phyloP scores from a whole-genome alignment of 2,888 invertebrate species.

The Erannis defoliaria region DNA sequence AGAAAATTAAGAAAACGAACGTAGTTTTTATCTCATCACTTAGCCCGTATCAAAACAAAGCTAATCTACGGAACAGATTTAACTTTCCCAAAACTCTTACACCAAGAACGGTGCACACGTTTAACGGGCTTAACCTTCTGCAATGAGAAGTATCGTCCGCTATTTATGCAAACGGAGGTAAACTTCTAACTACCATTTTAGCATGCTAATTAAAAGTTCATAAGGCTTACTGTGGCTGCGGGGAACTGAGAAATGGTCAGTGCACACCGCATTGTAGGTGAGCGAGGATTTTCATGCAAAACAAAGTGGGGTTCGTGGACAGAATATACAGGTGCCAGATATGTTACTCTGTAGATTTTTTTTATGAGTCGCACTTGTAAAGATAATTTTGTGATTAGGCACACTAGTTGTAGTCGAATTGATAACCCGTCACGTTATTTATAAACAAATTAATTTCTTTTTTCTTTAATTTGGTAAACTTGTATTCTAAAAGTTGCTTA shows the following conservation, averaged over 20 bases:
- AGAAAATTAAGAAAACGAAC: background rate
- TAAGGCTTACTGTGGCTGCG: constrained; percentile 15
- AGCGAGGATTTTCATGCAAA: constrained; percentile 54
- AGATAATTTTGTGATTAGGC: too few species aligned
- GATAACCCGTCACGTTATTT: too few species aligned
- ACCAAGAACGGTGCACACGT: constrained; percentile 16
- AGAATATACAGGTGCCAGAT: background rate
- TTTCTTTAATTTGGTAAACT: too few species aligned
- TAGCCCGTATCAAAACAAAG: constrained; percentile 10
- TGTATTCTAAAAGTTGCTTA: too few species aligned
- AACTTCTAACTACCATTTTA: constrained; percentile 31
- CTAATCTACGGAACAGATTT: constrained; percentile 10
- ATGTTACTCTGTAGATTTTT: background rate
- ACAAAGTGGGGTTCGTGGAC: constrained; percentile 39
- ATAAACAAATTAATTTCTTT: too few species aligned
- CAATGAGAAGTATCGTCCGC: constrained; percentile 14
- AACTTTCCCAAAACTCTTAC: constrained; percentile 12
- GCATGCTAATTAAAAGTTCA: constrained; percentile 33
- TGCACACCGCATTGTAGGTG: constrained; percentile 35
- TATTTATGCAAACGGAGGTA: constrained; percentile 26
- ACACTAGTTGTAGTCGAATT: too few species aligned
- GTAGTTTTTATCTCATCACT: background rate
- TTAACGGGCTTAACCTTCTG: constrained; percentile 12
- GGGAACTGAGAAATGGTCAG: constrained; percentile 31
- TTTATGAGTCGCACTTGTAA: too few species aligned